Base-by-base conservation (phyloP, 1,140 invertebrate species). In the Calephelis virginiensis region DNA sequence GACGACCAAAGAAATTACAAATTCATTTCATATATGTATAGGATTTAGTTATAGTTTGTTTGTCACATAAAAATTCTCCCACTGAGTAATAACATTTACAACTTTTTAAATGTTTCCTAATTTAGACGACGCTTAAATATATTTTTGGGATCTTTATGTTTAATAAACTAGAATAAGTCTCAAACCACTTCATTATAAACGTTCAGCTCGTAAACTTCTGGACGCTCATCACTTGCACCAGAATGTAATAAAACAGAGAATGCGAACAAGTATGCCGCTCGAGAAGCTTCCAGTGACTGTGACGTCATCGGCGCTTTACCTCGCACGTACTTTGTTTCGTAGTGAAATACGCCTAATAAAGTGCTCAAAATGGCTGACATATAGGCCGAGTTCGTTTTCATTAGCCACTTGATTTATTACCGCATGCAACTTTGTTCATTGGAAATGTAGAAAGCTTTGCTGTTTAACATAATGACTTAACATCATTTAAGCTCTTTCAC, bases 231-330 rank as follows among this genome's bases (percentile, higher is more conserved):
- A 28, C 70, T 73, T 68, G 37, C 11, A 43, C 63, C 70, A 47
- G n/a, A 46, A 28, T 64, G 71, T 67, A 80, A 80, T 80, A 80
- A 80, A 78, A 80, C 67, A 59, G 73, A 76, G 76, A 71, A 80
- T 74, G 74, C 69, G 72, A 65, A 62, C 64, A 73, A 74, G 67
- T 75, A 80, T 79, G 73, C 67, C 64, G 66, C 72, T 71, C 67
- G 67, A 53, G 68, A 70, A 68, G 71, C 66, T 65, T 59, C 64
- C 48, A 64, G 68, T 56, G 45, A 66, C 48, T 63, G 64, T 70
- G 68, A 70, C 68, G 68, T 70, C 64, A 66, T 17, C 48, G 43
- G 17, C 50, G 50, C 61, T 56, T 56, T 56, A 56, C 50, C 50
- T 56, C 50, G 14, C 50, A 56, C 50, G 50, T 56, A 56, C 17